phyloP scores from a whole-genome alignment of 2,888 invertebrate genomes.

The Pollenia griseotomentosa region DNA sequence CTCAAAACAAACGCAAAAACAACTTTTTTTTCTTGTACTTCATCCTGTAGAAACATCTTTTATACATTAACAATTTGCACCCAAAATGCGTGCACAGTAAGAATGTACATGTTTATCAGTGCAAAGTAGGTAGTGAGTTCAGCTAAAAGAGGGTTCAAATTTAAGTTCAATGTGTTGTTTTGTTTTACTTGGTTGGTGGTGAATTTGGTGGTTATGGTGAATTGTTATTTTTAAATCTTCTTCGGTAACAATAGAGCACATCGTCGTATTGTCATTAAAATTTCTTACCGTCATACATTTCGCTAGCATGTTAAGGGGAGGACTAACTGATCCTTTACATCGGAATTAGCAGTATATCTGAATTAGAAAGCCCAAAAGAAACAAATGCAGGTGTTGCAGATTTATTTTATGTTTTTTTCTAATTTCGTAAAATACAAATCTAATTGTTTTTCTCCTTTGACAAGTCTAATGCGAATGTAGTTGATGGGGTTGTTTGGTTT shows the following conservation, averaged over 20 bases:
- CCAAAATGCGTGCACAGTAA: slow-evolving; percentile 20
- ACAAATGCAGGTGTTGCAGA: slow-evolving; percentile 72
- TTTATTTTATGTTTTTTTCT: slow-evolving; percentile 57
- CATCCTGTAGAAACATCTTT: slow-evolving; percentile 62
- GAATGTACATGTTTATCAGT: not conserved
- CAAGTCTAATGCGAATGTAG: slow-evolving; percentile 11
- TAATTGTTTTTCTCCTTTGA: slow-evolving; percentile 59
- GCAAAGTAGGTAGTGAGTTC: not conserved
- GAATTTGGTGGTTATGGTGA: slow-evolving; percentile 72
- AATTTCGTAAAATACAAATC: slow-evolving; percentile 38
- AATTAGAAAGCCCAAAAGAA: slow-evolving; percentile 49
- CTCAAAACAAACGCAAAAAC: not conserved
- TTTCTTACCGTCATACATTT: not conserved
- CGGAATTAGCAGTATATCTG: slow-evolving; percentile 24
- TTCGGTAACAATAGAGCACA: slow-evolving; percentile 1
- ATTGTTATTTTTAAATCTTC: slow-evolving; percentile 55
- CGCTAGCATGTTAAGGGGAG: not conserved
- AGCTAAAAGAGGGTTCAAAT: slow-evolving; percentile 14
- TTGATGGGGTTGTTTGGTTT: slow-evolving; percentile 61
- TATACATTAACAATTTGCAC: slow-evolving; percentile 66
- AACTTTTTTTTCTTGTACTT: slow-evolving; percentile 25
- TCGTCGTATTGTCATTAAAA: slow-evolving; percentile 25
- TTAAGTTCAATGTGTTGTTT: slow-evolving; percentile 62
- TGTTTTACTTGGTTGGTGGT: slow-evolving; percentile 71
- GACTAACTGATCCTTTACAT: slow-evolving; percentile 28